Evolutionary conservation across 2,888 invertebrate genomes (phyloP), one percentile per base, ranked within the genome.

Genomic region (Imbricaverruca yamaguchii): DNA sequence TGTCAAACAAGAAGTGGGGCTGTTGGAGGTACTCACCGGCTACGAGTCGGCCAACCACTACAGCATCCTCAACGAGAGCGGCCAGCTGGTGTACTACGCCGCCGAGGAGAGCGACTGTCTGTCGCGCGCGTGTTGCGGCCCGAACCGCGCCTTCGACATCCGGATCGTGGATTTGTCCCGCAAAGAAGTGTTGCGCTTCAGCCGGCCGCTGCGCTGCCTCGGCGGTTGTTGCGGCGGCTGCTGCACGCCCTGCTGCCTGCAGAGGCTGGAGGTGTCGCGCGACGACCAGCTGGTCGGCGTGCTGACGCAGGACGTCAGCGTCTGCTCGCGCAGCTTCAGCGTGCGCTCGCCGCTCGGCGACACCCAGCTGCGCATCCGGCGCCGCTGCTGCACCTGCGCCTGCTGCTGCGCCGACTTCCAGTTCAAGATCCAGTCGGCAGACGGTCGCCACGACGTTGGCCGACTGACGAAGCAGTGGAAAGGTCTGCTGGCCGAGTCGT

Each of bases 401-500:
- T 23, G n/a, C 65, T 65, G 65, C 65, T 13, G 65, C 65, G 23
- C 25, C n/a, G 67, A 67, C 4, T 23, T 67, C n/a, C 10, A 13
- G 25, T 67, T 67, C 67, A 67, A 23, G n/a, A 67, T 67, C 67
- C 23, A n/a, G 1, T 23, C 25, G 86, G 92, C 94, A 0, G 94
- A 95, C 86, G 93, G 93, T 7, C 90, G 91, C 82, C 91, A 90
- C 0, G 90, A 92, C 87, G 92, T 96, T 81, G 96, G 96, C 4
- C 91, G 91, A 86, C 95, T 97, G 84, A 92, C 93, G 0, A 96
- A 96, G 87, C 93, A 94, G 86, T 96, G 95, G 95, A 91, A 93
- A 0, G 95, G 95, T 0, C 85, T 95, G 79, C 89, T 91, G 1
- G 91, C 93, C 82, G 95, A 96, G 88, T 88, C 91, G 82, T 94